Conservation (phyloP, 2,888 invertebrate genomes). For the Polydesmus complanatus region DNA sequence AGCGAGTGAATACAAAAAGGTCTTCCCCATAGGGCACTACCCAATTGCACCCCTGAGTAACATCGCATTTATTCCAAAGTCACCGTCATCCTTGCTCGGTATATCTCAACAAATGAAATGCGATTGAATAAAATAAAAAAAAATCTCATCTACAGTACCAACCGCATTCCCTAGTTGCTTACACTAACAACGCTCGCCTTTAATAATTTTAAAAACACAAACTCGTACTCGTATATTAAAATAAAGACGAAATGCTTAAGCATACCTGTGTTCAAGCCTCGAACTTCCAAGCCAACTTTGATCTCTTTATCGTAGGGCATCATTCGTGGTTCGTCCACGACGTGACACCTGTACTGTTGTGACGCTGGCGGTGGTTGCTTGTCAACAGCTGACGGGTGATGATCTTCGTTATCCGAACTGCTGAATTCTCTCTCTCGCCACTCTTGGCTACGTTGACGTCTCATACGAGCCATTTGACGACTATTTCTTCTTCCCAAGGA, state of each 20-base stretch:
- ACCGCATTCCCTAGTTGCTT: too few species aligned
- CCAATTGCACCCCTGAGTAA: too few species aligned
- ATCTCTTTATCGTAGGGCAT: slow-evolving; percentile 18
- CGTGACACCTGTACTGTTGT: slow-evolving; percentile 13
- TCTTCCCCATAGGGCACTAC: too few species aligned
- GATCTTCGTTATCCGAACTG: slow-evolving; percentile 18
- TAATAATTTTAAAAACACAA: not conserved
- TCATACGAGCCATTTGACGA: slow-evolving; percentile 18
- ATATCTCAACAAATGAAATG: too few species aligned
- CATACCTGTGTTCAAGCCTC: slow-evolving; percentile 8
- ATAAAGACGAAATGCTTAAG: not conserved
- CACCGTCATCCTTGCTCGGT: too few species aligned
- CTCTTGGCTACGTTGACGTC: slow-evolving; percentile 18
- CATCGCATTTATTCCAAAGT: too few species aligned
- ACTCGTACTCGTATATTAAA: not conserved
- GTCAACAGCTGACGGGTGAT: not conserved
- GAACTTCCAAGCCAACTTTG: slow-evolving; percentile 16
- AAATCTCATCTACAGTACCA: too few species aligned
- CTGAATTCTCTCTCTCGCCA: slow-evolving; percentile 19
- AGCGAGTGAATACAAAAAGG: too few species aligned
- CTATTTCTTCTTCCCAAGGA: slow-evolving; percentile 17
- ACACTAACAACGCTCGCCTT: too few species aligned
- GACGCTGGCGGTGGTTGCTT: not conserved
- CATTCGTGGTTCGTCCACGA: slow-evolving; percentile 13
- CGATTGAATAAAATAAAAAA: too few species aligned